Conservation (phyloP, 2,888 invertebrate genomes). For the Clunio marinus region DNA sequence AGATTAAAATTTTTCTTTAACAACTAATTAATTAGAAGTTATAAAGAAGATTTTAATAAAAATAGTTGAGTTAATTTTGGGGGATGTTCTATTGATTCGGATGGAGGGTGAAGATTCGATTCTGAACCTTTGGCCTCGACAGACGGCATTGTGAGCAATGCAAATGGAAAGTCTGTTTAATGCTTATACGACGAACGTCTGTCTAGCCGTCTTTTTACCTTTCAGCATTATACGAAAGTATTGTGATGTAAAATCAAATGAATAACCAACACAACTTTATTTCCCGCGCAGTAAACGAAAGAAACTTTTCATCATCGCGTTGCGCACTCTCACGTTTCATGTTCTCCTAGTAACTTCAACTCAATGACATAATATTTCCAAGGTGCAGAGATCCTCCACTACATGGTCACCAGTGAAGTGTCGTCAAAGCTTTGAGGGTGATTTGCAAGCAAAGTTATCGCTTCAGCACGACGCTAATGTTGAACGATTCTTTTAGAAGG, state of each 20-base stretch:
- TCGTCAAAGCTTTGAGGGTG: not conserved
- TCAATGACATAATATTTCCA: slow-evolving; percentile 38
- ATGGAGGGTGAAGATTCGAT: not conserved
- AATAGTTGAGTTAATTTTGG: not conserved
- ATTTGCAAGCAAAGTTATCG: not conserved
- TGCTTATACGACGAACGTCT: not conserved
- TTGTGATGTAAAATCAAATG: not conserved
- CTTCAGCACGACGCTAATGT: not conserved
- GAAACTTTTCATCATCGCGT: not conserved
- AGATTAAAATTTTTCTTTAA: not conserved
- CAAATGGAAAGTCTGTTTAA: not conserved
- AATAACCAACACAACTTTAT: not conserved
- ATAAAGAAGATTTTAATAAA: not conserved
- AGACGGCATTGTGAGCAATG: not conserved
- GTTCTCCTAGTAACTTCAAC: slow-evolving; percentile 26
- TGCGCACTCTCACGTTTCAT: slow-evolving; percentile 14
- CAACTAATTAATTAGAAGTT: not conserved
- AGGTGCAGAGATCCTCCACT: slow-evolving; percentile 30
- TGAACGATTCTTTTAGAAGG: not conserved
- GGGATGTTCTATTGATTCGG: not conserved
- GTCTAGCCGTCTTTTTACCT: not conserved
- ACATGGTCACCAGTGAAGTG: not conserved
- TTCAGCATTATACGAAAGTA: too few species aligned
- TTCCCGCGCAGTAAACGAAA: not conserved
- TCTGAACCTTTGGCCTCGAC: not conserved